A percentile compares a stretch with the other conserved stretches of the same genome.
Conservation (phyloP, 2,797 vertebrate species). For the Siniperca scherzeri region DNA sequence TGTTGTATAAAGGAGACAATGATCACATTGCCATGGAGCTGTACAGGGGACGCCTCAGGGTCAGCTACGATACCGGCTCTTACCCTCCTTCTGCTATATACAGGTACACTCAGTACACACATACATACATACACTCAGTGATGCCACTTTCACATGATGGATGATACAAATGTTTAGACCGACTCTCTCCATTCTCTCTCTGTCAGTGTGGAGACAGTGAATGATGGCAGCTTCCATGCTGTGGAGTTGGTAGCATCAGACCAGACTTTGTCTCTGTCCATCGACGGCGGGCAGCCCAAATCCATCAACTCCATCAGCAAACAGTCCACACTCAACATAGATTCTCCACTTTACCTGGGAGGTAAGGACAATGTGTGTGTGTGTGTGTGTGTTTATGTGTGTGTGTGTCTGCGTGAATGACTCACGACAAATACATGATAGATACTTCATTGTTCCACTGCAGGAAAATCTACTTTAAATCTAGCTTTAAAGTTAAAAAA, state of each 20-base stretch:
- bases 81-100: conserved; percentile 97
- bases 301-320: conserved; percentile 94
- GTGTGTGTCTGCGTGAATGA: not conserved
- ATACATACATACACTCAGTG: conserved; percentile 2
- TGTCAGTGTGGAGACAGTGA: conserved; percentile 96
- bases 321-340: conserved; percentile 92
- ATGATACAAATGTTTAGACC: conserved; percentile 20
- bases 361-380: conserved; percentile 83
- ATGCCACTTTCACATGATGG: conserved; percentile 18
- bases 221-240: conserved; percentile 96
- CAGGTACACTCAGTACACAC: conserved; percentile 85
- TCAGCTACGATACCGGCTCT: conserved; percentile 95
- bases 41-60: conserved; percentile 94
- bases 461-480: not conserved
- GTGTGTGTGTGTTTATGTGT: not conserved
- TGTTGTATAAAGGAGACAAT: conserved; percentile 95
- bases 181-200: conserved; percentile 32
- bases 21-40: conserved; percentile 97
- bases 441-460: not conserved
- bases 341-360: conserved; percentile 95
- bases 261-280: conserved; percentile 93
- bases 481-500: not conserved
- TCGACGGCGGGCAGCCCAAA: conserved; percentile 96
- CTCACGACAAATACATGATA: not conserved
- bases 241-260: conserved; percentile 94